Conservation (phyloP, 2,888 invertebrate species). For the Aspidiotus destructor region DNA sequence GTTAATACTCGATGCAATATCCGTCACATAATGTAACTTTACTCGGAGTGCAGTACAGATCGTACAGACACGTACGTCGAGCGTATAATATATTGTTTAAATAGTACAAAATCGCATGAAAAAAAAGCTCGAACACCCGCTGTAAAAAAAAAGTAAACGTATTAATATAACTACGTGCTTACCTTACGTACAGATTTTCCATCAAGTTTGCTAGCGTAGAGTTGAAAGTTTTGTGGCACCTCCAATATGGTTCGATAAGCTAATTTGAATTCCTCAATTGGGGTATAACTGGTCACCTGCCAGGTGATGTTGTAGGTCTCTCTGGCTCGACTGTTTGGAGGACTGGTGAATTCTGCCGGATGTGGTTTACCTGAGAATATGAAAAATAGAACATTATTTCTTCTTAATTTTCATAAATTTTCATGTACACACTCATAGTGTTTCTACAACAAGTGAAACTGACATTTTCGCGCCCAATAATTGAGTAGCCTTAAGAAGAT, state of each 20-base stretch:
- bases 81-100: background rate
- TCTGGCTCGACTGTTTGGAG: conserved; percentile 51
- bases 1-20: too few species aligned
- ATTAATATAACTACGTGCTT: background rate
- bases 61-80: background rate
- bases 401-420: too few species aligned
- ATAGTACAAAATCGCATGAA: background rate
- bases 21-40: too few species aligned
- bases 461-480: too few species aligned
- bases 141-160: too few species aligned
- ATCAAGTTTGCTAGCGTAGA: conserved; percentile 12
- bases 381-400: background rate
- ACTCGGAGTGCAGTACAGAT: too few species aligned
- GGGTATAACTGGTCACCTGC: conserved; percentile 56
- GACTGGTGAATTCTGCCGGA: conserved; percentile 54
- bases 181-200: conserved; percentile 19
- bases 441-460: too few species aligned
- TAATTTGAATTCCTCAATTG: conserved; percentile 57
- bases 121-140: background rate
- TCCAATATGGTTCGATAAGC: conserved; percentile 52
- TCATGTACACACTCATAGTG: too few species aligned
- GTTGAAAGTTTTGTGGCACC: conserved; percentile 10
- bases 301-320: conserved; percentile 59
- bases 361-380: conserved; percentile 51
- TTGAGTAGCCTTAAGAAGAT: too few species aligned